Evolutionary conservation across 2,888 invertebrate genomes (phyloP).

Genomic region (Leistus spinibarbis): DNA sequence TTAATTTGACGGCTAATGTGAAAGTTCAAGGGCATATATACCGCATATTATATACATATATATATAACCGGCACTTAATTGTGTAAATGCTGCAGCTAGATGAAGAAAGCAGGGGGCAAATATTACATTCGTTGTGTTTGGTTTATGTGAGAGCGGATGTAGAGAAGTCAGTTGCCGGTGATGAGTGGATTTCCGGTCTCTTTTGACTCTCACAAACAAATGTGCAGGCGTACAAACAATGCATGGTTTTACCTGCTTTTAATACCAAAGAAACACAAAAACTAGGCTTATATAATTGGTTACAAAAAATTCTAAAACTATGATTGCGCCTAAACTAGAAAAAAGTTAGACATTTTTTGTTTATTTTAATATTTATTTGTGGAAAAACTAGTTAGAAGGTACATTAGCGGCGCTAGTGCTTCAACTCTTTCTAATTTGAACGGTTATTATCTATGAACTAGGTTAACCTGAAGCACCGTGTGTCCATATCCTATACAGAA

Average conservation of each 20-base stretch:
- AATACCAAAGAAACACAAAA: not conserved
- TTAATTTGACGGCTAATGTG: not conserved
- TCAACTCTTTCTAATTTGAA: no score
- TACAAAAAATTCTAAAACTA: no score
- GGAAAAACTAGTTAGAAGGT: no score
- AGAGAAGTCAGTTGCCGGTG: not conserved
- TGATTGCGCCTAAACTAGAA: no score
- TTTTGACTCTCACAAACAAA: conserved; percentile 1
- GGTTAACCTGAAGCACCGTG: no score
- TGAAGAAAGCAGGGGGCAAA: not conserved
- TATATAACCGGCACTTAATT: not conserved
- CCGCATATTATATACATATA: not conserved
- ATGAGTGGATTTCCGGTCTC: conserved; percentile 12
- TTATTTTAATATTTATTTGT: no score
- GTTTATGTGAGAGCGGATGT: conserved; percentile 15
- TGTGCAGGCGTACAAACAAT: not conserved
- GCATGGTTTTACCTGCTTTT: not conserved
- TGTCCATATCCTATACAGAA: no score
- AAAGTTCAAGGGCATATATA: conserved; percentile 2
- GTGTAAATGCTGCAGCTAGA: not conserved
- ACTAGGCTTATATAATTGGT: no score
- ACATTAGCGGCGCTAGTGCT: no score
- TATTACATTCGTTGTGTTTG: not conserved
- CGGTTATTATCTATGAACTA: no score
- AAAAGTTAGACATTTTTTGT: no score